These are phyloP conservation scores for Drosophila truncata DNA, from an alignment of 1,140 invertebrate species.

Conservation along the genomic window DNA sequence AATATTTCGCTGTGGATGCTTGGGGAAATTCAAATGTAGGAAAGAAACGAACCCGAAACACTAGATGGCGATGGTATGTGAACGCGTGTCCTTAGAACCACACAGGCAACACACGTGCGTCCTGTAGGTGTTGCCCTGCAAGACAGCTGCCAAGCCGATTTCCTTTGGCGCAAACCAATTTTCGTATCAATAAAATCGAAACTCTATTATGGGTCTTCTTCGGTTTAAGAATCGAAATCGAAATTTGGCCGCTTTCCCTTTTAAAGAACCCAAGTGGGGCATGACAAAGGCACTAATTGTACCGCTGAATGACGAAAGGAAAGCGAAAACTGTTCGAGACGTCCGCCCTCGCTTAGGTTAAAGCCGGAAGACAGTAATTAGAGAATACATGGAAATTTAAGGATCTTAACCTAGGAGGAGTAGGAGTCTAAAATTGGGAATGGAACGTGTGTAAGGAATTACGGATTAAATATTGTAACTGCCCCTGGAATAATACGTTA, in stretches of 20 bases:
- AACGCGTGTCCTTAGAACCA: constrained; percentile 53
- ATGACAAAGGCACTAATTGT: constrained; percentile 81
- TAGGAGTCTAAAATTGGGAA: constrained; percentile 51
- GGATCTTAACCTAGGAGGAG: constrained; percentile 6
- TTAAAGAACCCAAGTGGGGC: constrained; percentile 57
- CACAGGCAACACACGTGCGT: constrained; percentile 61
- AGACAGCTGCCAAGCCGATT: constrained; percentile 72
- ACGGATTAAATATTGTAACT: constrained; percentile 6
- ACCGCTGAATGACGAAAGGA: constrained; percentile 57
- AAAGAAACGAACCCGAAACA: constrained; percentile 6
- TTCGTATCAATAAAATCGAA: constrained; percentile 81
- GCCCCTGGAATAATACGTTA: no score
- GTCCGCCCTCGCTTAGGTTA: constrained; percentile 25
- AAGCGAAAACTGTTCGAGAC: constrained; percentile 67
- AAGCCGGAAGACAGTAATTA: constrained; percentile 82
- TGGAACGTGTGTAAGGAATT: constrained; percentile 46
- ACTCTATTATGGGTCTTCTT: constrained; percentile 57
- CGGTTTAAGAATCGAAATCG: constrained; percentile 68
- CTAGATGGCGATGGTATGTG: constrained; percentile 41
- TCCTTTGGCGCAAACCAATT: constrained; percentile 76
- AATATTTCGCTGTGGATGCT: constrained; percentile 65
- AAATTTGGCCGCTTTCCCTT: constrained; percentile 64
- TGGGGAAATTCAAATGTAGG: constrained; percentile 25
- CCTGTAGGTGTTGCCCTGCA: constrained; percentile 73
- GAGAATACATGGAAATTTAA: constrained; percentile 58